A percentile compares a stretch with the other conserved stretches of the same genome.
Evolutionary conservation across 2,113 vertebrate species (phyloP).

Genomic region (Pseudorhombus dupliciocellatus): DNA sequence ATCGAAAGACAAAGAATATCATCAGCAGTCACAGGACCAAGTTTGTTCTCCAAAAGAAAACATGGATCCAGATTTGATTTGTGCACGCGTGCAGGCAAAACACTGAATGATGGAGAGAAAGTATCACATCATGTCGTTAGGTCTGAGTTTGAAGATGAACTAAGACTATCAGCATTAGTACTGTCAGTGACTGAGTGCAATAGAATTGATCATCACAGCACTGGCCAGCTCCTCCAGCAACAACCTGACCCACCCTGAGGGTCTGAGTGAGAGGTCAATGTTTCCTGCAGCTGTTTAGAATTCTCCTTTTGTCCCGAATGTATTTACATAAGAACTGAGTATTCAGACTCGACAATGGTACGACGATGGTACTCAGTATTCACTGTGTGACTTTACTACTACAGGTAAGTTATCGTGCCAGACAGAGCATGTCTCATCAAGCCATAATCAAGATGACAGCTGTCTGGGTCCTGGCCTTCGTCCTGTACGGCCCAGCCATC

Average conservation of each 20-base stretch:
- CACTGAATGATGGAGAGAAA: background rate
- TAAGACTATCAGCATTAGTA: no score
- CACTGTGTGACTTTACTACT: constrained; percentile 41
- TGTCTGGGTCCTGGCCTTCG: constrained; percentile 88
- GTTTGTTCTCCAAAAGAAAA: constrained; percentile 58
- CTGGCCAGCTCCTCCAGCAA: no score
- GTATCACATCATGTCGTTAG: background rate
- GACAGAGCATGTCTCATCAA: constrained; percentile 76
- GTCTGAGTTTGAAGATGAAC: background rate
- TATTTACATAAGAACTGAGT: background rate
- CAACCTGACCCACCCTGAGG: no score
- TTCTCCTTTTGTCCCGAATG: background rate
- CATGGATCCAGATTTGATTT: constrained; percentile 32
- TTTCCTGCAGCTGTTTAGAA: no score
- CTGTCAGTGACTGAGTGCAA: no score
- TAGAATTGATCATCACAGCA: no score
- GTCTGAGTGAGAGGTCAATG: no score
- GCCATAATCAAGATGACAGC: constrained; percentile 83
- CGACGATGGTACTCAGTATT: background rate
- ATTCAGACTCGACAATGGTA: background rate
- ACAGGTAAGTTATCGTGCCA: constrained; percentile 81
- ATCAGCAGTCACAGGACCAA: constrained; percentile 51
- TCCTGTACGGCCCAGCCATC: constrained; percentile 88
- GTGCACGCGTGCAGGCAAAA: constrained; percentile 11
- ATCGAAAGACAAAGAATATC: constrained; percentile 49